Evolutionary conservation across 2,888 invertebrate species (phyloP).

Genomic region (Caenorhabditis sinica): DNA sequence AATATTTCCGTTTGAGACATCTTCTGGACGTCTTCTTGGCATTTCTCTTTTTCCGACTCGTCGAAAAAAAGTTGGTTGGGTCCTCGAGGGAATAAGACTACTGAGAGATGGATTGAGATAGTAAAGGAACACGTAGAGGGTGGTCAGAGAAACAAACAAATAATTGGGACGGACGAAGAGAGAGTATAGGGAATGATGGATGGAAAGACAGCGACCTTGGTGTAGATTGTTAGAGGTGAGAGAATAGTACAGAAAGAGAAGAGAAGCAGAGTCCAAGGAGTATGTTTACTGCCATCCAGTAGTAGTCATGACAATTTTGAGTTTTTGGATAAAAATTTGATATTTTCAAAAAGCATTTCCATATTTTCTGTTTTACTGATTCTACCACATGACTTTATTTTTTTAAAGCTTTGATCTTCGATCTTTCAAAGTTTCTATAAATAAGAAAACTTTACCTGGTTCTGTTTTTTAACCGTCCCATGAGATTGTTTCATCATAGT

Average conservation of each 20-base stretch:
- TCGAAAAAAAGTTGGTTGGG: constrained; percentile 23
- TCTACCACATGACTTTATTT: neutral
- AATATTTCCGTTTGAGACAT: constrained; percentile 5
- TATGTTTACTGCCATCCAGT: constrained; percentile 22
- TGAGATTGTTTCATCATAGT: too few species aligned
- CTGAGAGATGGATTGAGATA: constrained; percentile 14
- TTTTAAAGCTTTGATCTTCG: neutral
- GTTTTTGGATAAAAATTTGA: neutral
- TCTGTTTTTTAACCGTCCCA: too few species aligned
- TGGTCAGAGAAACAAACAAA: constrained; percentile 33
- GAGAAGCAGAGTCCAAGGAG: constrained; percentile 32
- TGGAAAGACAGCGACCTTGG: constrained; percentile 48
- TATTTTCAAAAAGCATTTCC: neutral
- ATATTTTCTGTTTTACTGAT: neutral
- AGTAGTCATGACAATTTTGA: constrained; percentile 21
- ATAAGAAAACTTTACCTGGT: too few species aligned
- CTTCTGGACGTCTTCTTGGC: constrained; percentile 31
- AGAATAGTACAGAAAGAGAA: neutral
- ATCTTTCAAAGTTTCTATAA: too few species aligned
- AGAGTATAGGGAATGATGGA: constrained; percentile 15
- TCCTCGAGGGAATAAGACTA: constrained; percentile 34
- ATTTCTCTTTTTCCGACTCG: constrained; percentile 20
- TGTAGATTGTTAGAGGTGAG: constrained; percentile 9
- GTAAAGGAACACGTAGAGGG: constrained; percentile 34
- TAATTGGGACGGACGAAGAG: constrained; percentile 23